Conservation (phyloP, 2,888 invertebrate species). For the Meiosimyza decipiens region DNA sequence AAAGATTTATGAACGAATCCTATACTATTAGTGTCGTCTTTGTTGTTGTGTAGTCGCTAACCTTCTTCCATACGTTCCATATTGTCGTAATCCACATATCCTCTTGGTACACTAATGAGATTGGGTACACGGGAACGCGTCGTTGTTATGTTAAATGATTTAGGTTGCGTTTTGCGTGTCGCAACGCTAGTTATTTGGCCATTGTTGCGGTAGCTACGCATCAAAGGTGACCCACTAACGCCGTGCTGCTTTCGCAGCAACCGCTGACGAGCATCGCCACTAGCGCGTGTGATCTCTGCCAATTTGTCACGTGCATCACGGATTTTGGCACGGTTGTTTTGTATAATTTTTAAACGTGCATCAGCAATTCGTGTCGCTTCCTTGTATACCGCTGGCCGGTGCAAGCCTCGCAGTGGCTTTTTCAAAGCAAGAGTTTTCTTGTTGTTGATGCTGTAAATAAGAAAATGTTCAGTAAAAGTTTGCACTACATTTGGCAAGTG, state of each 20-base stretch:
- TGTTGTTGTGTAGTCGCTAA: conserved; percentile 40
- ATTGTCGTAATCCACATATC: conserved; percentile 65
- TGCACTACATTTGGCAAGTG: background rate
- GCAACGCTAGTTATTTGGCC: conserved; percentile 66
- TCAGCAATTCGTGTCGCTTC: conserved; percentile 66
- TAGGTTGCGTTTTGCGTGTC: conserved; percentile 24
- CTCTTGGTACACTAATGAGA: conserved; percentile 56
- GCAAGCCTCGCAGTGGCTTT: conserved; percentile 43
- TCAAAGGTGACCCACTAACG: conserved; percentile 38
- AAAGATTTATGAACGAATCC: background rate
- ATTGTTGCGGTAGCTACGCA: conserved; percentile 41
- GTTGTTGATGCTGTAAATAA: conserved; percentile 14
- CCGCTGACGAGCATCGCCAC: conserved; percentile 79
- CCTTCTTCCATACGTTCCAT: conserved; percentile 65
- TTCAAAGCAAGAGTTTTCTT: conserved; percentile 25
- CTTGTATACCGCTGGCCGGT: conserved; percentile 47
- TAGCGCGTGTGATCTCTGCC: conserved; percentile 78
- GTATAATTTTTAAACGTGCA: conserved; percentile 82
- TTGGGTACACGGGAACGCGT: conserved; percentile 43
- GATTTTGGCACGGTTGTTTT: conserved; percentile 80
- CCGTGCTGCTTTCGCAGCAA: conserved; percentile 71
- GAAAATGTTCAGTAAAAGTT: background rate
- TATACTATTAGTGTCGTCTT: no score
- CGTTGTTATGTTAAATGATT: conserved; percentile 41
- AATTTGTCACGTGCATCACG: conserved; percentile 85